A percentile compares a stretch with the other conserved stretches of the same genome.
phyloP scores from a whole-genome alignment of 2,888 invertebrate genomes.

The Eilema depressum region DNA sequence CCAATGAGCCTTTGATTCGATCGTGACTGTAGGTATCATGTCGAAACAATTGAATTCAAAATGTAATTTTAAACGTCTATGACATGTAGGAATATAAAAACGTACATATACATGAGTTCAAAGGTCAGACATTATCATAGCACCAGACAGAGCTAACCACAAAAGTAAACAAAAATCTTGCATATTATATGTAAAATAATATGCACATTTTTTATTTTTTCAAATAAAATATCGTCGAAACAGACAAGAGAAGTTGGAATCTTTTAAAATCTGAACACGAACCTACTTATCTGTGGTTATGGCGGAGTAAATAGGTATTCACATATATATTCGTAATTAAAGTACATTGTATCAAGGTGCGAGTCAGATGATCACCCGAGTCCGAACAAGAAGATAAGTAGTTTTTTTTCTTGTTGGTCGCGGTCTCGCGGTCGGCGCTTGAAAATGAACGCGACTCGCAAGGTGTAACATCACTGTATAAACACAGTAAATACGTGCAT shows the following conservation, averaged over 20 bases:
- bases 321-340: conserved; percentile 13
- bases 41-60: neutral
- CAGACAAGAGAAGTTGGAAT: conserved; percentile 21
- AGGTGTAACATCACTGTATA: conserved; percentile 32
- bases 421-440: conserved; percentile 48
- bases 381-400: conserved; percentile 59
- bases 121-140: neutral
- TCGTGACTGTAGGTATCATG: neutral
- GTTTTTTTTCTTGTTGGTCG: conserved; percentile 56
- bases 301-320: conserved; percentile 15
- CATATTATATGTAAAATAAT: conserved; percentile 19
- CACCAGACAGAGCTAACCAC: neutral
- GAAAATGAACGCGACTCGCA: conserved; percentile 39
- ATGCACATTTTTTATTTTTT: conserved; percentile 7
- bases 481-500: neutral
- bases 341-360: conserved; percentile 57
- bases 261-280: conserved; percentile 27
- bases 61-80: neutral
- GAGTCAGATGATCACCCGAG: conserved; percentile 50
- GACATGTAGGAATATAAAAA: neutral
- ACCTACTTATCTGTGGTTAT: conserved; percentile 20
- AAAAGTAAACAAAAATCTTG: conserved; percentile 13
- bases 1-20: conserved; percentile 7
- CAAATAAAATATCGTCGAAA: conserved; percentile 20
- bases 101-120: neutral